Conservation (phyloP, 2,888 invertebrate species). For the Platycheirus rosarum region DNA sequence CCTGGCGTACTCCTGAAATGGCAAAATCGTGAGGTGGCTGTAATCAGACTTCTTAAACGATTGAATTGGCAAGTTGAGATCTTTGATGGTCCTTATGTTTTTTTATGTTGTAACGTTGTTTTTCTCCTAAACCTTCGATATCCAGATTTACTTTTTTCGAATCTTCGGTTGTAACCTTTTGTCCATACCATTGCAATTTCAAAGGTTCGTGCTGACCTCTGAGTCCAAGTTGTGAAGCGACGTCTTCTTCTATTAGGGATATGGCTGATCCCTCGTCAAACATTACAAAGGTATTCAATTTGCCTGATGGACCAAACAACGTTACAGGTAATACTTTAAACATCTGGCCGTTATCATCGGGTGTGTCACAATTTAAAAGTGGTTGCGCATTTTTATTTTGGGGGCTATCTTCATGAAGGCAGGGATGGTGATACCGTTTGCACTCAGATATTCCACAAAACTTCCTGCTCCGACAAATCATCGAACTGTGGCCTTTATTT, state of each 20-base stretch:
- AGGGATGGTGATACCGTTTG: conserved; percentile 22
- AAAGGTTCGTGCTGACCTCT: conserved; percentile 48
- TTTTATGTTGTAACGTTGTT: not conserved
- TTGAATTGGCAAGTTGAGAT: not conserved
- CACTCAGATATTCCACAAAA: conserved; percentile 36
- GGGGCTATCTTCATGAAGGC: conserved; percentile 29
- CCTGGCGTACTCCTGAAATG: not conserved
- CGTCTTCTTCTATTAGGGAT: conserved; percentile 37
- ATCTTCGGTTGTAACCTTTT: conserved; percentile 5
- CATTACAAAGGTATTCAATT: not conserved
- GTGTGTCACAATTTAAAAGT: not conserved
- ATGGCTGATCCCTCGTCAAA: conserved; percentile 34
- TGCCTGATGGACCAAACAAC: conserved; percentile 26
- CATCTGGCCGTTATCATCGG: not conserved
- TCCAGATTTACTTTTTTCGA: not conserved
- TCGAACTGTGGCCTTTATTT: not conserved
- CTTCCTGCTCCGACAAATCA: conserved; percentile 16
- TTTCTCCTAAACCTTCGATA: not conserved
- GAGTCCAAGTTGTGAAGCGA: conserved; percentile 36
- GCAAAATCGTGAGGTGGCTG: not conserved
- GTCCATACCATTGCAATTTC: conserved; percentile 57
- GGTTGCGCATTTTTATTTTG: not conserved
- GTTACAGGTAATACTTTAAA: conserved; percentile 54
- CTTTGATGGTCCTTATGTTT: not conserved
- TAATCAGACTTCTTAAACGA: conserved; percentile 7